Percentiles rank a stretch among this genome's conserved stretches.
phyloP scores from a whole-genome alignment of 1,140 invertebrate genomes.

The Nasonia giraulti region DNA sequence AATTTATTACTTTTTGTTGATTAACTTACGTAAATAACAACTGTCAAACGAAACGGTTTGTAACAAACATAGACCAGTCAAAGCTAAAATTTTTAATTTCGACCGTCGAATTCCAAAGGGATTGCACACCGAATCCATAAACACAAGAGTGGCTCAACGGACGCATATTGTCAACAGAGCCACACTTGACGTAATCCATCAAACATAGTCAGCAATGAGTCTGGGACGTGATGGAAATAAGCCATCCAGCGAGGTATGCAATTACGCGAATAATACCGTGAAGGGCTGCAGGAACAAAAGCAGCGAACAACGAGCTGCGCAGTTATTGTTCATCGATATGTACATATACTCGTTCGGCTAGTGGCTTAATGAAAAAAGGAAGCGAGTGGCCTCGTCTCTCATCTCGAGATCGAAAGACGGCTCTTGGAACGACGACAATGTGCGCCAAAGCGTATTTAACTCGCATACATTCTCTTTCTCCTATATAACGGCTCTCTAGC shows the following conservation, averaged over 20 bases:
- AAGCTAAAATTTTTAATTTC: neutral
- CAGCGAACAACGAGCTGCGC: neutral
- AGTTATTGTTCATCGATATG: slow-evolving; percentile 15
- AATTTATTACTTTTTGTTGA: too few species aligned
- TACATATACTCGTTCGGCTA: neutral
- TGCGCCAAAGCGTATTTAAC: slow-evolving; percentile 12
- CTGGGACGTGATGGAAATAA: neutral
- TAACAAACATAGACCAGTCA: too few species aligned
- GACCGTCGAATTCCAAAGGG: neutral
- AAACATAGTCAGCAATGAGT: neutral
- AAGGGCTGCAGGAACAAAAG: slow-evolving; percentile 5
- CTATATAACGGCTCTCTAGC: neutral
- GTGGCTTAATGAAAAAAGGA: slow-evolving; percentile 34
- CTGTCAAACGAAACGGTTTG: too few species aligned
- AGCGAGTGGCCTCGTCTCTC: slow-evolving; percentile 1
- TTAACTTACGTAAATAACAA: too few species aligned
- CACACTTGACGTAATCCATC: slow-evolving; percentile 17
- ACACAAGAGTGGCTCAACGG: too few species aligned
- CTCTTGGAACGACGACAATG: neutral
- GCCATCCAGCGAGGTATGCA: slow-evolving; percentile 7
- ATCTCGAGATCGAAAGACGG: neutral
- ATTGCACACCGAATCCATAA: too few species aligned
- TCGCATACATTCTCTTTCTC: neutral
- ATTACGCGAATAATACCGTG: slow-evolving; percentile 3
- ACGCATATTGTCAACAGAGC: neutral